These are phyloP conservation scores for Chloromyia formosa DNA, from an alignment of 2,888 invertebrate species.

Conservation along the genomic window DNA sequence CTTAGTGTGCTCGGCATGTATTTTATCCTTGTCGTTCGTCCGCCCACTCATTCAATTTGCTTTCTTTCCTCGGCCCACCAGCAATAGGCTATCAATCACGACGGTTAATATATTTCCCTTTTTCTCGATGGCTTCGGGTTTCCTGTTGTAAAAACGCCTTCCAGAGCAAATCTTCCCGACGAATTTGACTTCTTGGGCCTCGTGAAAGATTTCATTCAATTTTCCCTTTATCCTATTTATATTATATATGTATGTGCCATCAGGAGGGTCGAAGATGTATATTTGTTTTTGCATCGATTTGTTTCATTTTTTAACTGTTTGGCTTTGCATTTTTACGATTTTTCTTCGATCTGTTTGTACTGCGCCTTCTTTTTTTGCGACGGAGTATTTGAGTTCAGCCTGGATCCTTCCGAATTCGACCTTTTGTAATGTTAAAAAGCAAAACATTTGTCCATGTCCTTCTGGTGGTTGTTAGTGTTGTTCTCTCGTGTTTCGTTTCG, in stretches of 20 bases:
- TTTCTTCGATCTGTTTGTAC: background rate
- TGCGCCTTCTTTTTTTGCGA: too few species aligned
- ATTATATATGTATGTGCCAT: background rate
- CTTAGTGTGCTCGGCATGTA: background rate
- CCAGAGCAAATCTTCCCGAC: too few species aligned
- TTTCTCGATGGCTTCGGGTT: background rate
- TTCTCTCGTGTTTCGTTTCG: background rate
- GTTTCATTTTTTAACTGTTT: constrained; percentile 4
- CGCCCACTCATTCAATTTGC: background rate
- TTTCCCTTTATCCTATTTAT: too few species aligned
- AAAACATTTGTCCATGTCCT: constrained; percentile 5
- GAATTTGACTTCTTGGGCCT: too few species aligned
- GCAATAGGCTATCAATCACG: background rate
- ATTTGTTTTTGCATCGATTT: constrained; percentile 21
- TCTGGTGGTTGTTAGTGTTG: background rate
- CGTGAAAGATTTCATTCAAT: too few species aligned
- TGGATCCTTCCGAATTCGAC: background rate
- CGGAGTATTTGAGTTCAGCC: too few species aligned
- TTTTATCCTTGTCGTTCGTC: background rate
- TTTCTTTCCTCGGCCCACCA: background rate
- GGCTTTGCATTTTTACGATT: constrained; percentile 2
- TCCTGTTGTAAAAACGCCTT: background rate
- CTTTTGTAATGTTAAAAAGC: constrained; percentile 7
- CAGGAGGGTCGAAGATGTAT: constrained; percentile 4
- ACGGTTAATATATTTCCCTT: constrained; percentile 1